phyloP scores from a whole-genome alignment of 2,113 vertebrate species.

The Microtus montanus region DNA sequence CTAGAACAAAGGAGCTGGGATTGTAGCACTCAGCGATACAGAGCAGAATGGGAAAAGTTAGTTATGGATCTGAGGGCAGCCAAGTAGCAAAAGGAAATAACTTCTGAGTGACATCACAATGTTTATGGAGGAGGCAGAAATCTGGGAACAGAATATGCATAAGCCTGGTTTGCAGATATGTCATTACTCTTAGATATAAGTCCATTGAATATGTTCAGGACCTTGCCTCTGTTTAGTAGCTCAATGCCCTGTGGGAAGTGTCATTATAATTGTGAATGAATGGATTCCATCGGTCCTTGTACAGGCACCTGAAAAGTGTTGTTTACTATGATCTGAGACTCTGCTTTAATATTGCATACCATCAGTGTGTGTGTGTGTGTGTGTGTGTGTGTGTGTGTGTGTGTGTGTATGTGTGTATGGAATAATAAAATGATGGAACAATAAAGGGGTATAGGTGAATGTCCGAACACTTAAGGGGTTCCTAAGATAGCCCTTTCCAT shows the following conservation, averaged over 20 bases:
- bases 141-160: neutral
- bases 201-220: neutral
- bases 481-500: neutral
- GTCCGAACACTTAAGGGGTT: neutral
- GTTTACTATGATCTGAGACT: neutral
- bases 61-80: neutral
- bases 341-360: neutral
- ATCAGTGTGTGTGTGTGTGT: neutral
- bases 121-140: neutral
- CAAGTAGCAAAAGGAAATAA: neutral
- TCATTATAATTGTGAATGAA: neutral
- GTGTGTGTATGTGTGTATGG: neutral
- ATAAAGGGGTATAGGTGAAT: neutral
- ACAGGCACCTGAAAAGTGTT: neutral
- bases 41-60: neutral
- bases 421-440: neutral
- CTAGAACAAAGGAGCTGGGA: neutral
- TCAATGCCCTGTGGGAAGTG: neutral
- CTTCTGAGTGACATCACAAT: neutral
- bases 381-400: neutral
- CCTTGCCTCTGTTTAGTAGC: conserved; percentile 2
- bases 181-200: neutral
- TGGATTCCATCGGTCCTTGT: neutral
- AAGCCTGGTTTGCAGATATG: neutral
- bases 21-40: neutral